phyloP scores from a whole-genome alignment of 2,113 vertebrate genomes.

The Saguinus imperator region DNA sequence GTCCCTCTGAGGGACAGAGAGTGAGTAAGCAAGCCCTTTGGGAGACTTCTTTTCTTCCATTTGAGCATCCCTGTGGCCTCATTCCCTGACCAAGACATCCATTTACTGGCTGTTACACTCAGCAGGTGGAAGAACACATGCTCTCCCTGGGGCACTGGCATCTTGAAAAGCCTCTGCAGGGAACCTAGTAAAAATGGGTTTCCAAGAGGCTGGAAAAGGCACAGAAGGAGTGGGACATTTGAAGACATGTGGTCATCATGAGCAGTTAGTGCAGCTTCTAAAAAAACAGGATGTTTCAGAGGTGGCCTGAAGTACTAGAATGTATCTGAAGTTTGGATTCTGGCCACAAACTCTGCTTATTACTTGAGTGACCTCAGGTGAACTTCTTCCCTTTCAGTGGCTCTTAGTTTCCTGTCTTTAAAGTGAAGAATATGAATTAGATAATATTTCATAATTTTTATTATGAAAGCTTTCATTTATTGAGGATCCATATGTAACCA shows the following conservation, averaged over 20 bases:
- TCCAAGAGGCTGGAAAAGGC: background rate
- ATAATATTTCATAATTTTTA: background rate
- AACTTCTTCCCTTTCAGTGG: background rate
- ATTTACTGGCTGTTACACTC: background rate
- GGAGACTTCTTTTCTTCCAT: background rate
- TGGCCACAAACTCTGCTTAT: background rate
- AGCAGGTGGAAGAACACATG: background rate
- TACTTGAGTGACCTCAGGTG: background rate
- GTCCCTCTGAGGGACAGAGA: background rate
- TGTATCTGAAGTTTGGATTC: background rate
- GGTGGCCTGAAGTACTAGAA: no score
- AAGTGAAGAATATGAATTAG: background rate
- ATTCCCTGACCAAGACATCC: background rate
- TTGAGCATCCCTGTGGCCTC: background rate
- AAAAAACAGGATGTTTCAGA: background rate
- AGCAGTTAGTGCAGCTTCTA: background rate
- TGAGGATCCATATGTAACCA: background rate
- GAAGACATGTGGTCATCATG: background rate
- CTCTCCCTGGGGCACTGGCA: background rate
- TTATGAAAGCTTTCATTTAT: background rate
- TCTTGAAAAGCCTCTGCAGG: slow-evolving; percentile 22
- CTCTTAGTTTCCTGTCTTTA: background rate
- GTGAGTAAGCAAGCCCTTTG: background rate
- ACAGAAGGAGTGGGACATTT: background rate
- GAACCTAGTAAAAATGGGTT: background rate